phyloP scores from a whole-genome alignment of 2,113 vertebrate genomes.

The Hyla sarda region DNA sequence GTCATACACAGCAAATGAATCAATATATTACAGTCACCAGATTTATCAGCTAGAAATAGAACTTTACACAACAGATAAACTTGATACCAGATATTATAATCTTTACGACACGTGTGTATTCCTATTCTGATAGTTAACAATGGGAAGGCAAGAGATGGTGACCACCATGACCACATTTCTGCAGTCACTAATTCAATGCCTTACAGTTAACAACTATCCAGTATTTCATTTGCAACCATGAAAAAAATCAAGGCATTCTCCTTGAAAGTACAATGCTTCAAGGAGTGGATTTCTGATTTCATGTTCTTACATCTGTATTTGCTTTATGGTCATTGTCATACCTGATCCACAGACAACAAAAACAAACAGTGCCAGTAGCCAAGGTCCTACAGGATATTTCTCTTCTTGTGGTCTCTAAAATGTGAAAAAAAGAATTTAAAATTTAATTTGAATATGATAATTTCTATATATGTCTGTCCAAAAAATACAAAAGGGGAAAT shows the following conservation, averaged over 20 bases:
- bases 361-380: slow-evolving; percentile 80
- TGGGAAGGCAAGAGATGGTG: not conserved
- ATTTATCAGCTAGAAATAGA: not conserved
- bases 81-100: not conserved
- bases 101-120: not conserved
- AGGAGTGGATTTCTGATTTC: not conserved
- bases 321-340: slow-evolving; percentile 62
- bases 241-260: not conserved
- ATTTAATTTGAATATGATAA: not conserved
- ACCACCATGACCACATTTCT: not conserved
- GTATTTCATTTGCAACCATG: not conserved
- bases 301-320: slow-evolving; percentile 25
- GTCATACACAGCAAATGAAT: not conserved
- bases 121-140: not conserved
- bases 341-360: slow-evolving; percentile 87
- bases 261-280: not conserved
- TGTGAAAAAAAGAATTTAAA: slow-evolving; percentile 50
- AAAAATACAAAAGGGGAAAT: slow-evolving; percentile 4
- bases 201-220: not conserved
- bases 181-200: not conserved
- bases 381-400: slow-evolving; percentile 83
- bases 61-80: not conserved
- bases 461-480: slow-evolving; percentile 21
- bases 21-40: not conserved
- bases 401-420: slow-evolving; percentile 81